Evolutionary conservation across 2,797 vertebrate genomes (phyloP).

Genomic region (Steatocranus sp.): DNA sequence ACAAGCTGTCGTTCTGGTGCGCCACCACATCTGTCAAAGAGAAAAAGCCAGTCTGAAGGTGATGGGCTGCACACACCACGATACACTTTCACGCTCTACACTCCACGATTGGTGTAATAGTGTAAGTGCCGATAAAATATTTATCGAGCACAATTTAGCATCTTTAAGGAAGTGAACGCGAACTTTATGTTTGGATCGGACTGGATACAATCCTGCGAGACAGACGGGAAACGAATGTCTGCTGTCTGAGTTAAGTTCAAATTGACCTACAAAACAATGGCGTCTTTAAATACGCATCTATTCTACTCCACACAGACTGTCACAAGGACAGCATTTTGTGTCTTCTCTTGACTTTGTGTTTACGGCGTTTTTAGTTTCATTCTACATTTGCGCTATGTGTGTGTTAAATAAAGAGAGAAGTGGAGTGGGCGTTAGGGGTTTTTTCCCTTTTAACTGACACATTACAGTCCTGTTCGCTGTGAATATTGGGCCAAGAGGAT

Average conservation of each 20-base stretch:
- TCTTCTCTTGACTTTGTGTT: neutral
- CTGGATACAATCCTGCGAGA: neutral
- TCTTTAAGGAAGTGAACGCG: neutral
- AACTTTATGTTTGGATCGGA: neutral
- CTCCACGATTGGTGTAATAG: neutral
- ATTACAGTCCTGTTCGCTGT: neutral
- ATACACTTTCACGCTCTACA: neutral
- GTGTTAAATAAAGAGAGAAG: neutral
- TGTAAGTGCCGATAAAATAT: neutral
- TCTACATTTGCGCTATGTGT: neutral
- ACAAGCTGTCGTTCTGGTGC: conserved; percentile 79
- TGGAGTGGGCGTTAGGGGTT: neutral
- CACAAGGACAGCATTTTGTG: neutral
- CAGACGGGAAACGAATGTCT: conserved; percentile 4
- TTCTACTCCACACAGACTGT: neutral
- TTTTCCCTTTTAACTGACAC: neutral
- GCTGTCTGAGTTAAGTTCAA: neutral
- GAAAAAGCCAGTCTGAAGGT: neutral
- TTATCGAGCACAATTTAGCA: neutral
- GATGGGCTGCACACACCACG: neutral
- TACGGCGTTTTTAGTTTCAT: neutral
- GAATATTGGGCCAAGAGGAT: neutral
- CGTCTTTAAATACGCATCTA: neutral
- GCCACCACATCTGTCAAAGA: conserved; percentile 74
- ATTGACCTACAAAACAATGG: neutral